Base-by-base conservation (phyloP, 2,113 vertebrate genomes). In the Periophthalmodon schlosseri region DNA sequence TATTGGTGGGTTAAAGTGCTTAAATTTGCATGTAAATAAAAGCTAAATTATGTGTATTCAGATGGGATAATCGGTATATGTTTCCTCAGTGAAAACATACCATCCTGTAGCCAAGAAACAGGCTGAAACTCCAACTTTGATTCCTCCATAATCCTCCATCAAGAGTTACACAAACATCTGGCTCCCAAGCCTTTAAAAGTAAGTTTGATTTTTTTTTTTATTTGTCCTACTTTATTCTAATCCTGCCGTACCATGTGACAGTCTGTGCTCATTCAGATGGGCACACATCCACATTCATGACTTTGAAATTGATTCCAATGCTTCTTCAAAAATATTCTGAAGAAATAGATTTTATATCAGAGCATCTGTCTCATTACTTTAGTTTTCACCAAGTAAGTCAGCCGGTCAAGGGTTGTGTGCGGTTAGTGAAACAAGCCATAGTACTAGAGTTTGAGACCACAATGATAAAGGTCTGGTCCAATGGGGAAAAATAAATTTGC, bases 211-310 rank as follows among this genome's bases (percentile, higher is more conserved):
- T 90, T 93, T 90, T n/a, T 90, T 90, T 92, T 91, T 79, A 91
- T 91, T 93, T 91, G 92, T 93, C 91, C 92, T 89, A 93, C 87
- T 94, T 94, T 93, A 88, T 87, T 86, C 80, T 93, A 93, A 94
- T 93, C 91, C 89, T 68, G 79, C 75, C 28, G 64, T 69, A 80
- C 83, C 84, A 83, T 77, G 82, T 80, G 84, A 83, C 78, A 16
- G 36, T 74, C 70, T 89, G 68, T 72, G 9, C 34, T 84, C 50
- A 39, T 67, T 47, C 23, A 81, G 44, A 83, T 68, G 67, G 77
- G 52, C 74, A 81, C 75, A 74, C 70, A 68, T 70, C 73, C 68
- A 78, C 74, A 82, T 78, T 83, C 80, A 72, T 64, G 68, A 72
- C 79, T 87, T 68, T 75, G 74, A 87, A 87, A 87, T 18, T 76